Evolutionary conservation across 2,888 invertebrate species (phyloP), one percentile per base, ranked within the genome.

Genomic region (Eugnorisma glareosa): DNA sequence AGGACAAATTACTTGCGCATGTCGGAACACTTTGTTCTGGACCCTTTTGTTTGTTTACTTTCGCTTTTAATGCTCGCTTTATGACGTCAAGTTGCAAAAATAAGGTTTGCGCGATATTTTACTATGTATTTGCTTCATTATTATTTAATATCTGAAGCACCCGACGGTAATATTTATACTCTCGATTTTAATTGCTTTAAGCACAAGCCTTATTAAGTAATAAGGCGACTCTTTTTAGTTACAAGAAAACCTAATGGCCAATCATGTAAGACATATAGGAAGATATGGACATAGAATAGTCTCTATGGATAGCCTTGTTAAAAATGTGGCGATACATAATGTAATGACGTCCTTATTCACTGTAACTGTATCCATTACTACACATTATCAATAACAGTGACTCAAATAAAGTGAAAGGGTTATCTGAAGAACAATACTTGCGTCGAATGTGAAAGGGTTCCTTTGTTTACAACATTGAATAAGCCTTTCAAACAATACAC

Each of bases 1-100:
- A 91, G 91, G 93, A 94, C 92, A 93, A 94, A 94, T 93, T 90
- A 89, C 91, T 94, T 94, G 93, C 94, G 93, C 92, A 93, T 91
- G 93, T 93, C 94, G 94, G 94, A 82, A 83, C 89, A 88, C 94
- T 95, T 95, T 95, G 94, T 93, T 87, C 88, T 81, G 80, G 89
- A 83, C 81, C 88, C 91, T 91, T 91, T 94, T 93, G 91, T 91
- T 94, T 93, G 91, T 91, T 90, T 85, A 94, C 94, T 95, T 94
- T 95, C 94, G 91, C 92, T 94, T 94, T 93, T 90, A 91, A 93
- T 90, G 86, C 72, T 76, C 43, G 81, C 75, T 89, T 89, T 89
- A 89, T 87, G 85, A 88, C 81, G 80, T 82, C 75, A 71, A 79
- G 57, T 83, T 79, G 77, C 66, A 48, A 86, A 86, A 82, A 81